Base-by-base conservation (phyloP, 2,113 vertebrate species). In the Hemicordylus capensis region DNA sequence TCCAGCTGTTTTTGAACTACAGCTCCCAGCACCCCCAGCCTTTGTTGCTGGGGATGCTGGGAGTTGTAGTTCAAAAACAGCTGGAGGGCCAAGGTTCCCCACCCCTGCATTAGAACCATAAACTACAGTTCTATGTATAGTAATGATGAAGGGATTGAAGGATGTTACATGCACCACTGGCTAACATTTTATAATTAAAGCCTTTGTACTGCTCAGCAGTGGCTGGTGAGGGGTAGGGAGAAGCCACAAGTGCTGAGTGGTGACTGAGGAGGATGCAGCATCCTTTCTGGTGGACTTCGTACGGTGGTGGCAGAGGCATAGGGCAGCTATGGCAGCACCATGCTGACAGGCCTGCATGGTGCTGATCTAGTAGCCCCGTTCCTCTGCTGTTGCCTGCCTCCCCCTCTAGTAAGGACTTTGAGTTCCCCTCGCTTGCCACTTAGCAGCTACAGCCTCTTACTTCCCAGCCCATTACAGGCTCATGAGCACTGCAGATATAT, bases 131-230 rank as follows among this genome's bases (percentile, higher is more conserved):
- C 91, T 84, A 89, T 64, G 79, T 86, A 81, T 63, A 34, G 81
- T 84, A 73, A 67, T 81, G 54, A 88, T 82, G 76, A 88, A 89
- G 89, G 90, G 84, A 93, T 87, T 88, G 90, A 89, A 92, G 84
- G 85, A 92, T 90, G 91, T 92, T 91, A 91, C 88, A 90, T 93
- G 91, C 56, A 86, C 85, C 92, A 87, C 88, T 94, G 90, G 82
- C 90, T 90, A 81, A 73, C 88, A 66, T 93, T 94, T 95, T 91
- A 91, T 88, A 81, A 85, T 82, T 74, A 72, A 87, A 89, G 81
- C 89, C 88, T 79, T 93, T 80, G 20, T 86, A 86, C 85, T 75
- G 83, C 89, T 91, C 91, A 91, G 93, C 79, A 6, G 80, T 73
- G 19, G 4, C 34, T 81, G 12, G 26, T 15, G 14, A 48, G 28